phyloP scores from a whole-genome alignment of 2,888 invertebrate species.

The Phaonia tiefii region DNA sequence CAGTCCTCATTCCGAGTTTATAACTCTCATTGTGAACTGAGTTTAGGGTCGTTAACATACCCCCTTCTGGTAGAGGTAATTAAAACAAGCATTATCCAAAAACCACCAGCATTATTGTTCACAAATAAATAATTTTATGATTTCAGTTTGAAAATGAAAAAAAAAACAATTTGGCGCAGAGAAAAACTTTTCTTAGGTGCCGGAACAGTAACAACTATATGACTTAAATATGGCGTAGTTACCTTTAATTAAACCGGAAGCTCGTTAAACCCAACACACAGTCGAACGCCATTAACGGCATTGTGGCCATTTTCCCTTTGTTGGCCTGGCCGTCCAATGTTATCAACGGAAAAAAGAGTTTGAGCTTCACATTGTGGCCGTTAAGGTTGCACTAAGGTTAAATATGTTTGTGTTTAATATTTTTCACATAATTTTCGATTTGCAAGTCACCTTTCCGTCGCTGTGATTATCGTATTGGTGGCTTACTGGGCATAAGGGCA shows the following conservation, averaged over 20 bases:
- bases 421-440: constrained; percentile 58
- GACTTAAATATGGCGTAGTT: constrained; percentile 30
- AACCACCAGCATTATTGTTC: constrained; percentile 56
- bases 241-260: constrained; percentile 51
- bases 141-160: constrained; percentile 45
- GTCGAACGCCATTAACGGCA: not conserved
- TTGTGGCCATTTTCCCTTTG: not conserved
- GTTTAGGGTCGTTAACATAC: constrained; percentile 54
- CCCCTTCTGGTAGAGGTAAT: not conserved
- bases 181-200: constrained; percentile 11
- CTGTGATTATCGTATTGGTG: not conserved
- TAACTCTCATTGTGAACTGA: not conserved
- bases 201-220: not conserved
- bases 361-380: not conserved
- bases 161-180: not conserved
- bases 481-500: not conserved
- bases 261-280: constrained; percentile 50
- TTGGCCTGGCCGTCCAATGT: not conserved
- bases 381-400: constrained; percentile 21
- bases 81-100: no score
- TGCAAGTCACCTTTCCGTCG: constrained; percentile 35
- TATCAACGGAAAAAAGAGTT: not conserved
- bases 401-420: constrained; percentile 45
- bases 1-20: not conserved
- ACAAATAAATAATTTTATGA: constrained; percentile 37